Evolutionary conservation across 2,113 vertebrate species (phyloP).

Genomic region (Neomonachus schauinslandi): DNA sequence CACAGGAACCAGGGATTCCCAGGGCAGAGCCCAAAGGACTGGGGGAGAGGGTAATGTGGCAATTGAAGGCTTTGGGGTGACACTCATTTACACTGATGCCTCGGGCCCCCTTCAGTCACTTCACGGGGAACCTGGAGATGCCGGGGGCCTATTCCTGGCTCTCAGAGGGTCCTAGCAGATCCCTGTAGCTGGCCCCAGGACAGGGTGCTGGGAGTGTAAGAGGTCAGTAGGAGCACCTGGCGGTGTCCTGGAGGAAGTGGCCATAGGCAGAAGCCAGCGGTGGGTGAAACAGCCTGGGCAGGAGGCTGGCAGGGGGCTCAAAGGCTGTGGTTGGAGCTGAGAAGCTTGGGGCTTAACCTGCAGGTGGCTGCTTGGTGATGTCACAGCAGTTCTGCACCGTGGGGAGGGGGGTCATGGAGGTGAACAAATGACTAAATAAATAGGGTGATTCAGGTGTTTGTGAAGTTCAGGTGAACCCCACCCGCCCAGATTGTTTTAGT

Average conservation of each 20-base stretch:
- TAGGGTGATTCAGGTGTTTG: background rate
- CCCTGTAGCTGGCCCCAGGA: background rate
- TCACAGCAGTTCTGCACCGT: background rate
- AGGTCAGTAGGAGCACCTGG: background rate
- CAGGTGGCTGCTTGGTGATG: background rate
- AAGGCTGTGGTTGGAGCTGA: background rate
- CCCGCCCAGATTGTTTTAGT: background rate
- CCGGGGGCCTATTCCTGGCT: background rate
- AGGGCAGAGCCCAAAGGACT: background rate
- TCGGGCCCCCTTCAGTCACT: background rate
- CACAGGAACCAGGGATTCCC: background rate
- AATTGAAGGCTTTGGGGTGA: background rate
- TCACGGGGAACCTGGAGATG: background rate
- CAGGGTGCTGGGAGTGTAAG: background rate
- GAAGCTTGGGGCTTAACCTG: background rate
- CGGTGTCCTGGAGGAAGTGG: background rate
- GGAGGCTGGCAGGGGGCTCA: background rate
- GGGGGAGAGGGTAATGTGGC: background rate
- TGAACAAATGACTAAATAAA: background rate
- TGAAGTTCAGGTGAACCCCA: background rate
- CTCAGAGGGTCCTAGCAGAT: background rate
- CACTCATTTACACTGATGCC: background rate
- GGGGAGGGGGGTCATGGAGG: background rate
- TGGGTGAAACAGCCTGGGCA: background rate
- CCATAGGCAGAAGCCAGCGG: background rate